A percentile compares a stretch with the other conserved stretches of the same genome.
phyloP scores from a whole-genome alignment of 2,113 vertebrate species.

The Rattus rattus region DNA sequence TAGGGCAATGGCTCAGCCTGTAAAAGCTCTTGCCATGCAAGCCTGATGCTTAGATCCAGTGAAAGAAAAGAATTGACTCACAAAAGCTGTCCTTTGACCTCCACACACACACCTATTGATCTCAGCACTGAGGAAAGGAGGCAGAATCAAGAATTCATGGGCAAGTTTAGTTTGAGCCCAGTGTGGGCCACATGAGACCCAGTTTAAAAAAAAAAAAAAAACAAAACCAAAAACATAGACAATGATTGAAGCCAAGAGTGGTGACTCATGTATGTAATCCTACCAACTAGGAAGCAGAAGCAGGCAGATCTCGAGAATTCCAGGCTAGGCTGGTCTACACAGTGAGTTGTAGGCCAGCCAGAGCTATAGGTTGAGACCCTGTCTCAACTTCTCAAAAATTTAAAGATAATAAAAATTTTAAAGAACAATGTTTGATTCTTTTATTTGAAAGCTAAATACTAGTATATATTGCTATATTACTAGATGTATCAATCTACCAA shows the following conservation, averaged over 20 bases:
- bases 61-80: not conserved
- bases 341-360: not conserved
- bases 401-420: not conserved
- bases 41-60: not conserved
- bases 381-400: not conserved
- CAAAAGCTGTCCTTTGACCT: not conserved
- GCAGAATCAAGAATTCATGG: not conserved
- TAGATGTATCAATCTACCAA: constrained; percentile 39
- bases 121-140: not conserved
- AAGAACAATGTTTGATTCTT: not conserved
- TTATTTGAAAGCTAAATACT: constrained; percentile 39
- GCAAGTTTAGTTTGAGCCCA: not conserved
- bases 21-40: not conserved
- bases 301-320: not conserved
- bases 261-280: not conserved
- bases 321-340: not conserved
- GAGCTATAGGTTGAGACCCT: not conserved
- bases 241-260: not conserved
- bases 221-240: not conserved
- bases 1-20: not conserved
- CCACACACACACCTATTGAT: not conserved
- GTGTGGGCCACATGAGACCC: not conserved
- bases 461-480: constrained; percentile 41
- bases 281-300: not conserved
- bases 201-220: not conserved